Base-by-base conservation (phyloP, 64 coral and sea anemone species). In the Montipora foliosa region DNA sequence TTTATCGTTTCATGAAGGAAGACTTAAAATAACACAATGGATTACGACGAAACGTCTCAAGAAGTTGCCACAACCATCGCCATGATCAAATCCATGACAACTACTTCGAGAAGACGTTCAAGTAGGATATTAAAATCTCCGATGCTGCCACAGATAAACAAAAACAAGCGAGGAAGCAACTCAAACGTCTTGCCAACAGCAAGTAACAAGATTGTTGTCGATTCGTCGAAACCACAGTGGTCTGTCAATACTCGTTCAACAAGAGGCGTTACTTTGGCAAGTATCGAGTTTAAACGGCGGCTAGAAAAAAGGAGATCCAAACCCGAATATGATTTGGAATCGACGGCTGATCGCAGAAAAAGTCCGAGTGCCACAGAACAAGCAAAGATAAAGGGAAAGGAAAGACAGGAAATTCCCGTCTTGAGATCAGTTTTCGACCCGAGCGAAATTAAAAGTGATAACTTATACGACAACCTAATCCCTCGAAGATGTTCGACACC, bases 71-170 rank as follows among this genome's bases (percentile, higher is more conserved):
- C 82, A 67, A 50, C 82, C 45, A 86, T 86, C 9, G 62, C 82
- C 8, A 86, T 86, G 82, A 86, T 86, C 10, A 86, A 86, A 86
- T 71, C 62, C 44, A 86, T 86, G 82, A 86, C 82, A 47, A 71
- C 82, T 66, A 14, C 82, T 11, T 3, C 62, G 29, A 49, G 82
- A 72, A 86, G 82, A 13, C 64, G 62, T 0, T 72, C 66, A 15
- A 66, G 81, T 71, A 4, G 11, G 17, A 44, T 57, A 8, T 57
- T 64, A 49, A 71, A 69, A 21, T 86, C 82, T 4, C 62, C 66
- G 9, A 49, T 50, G n/a, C 17, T 71, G 15, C 82, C 66, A 17
- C 44, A 16, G 9, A 86, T 69, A 71, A 61, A 8, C 20, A 69
- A 14, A 5, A 15, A 44, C 44, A 70, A 71, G n/a, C 82, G 66